Evolutionary conservation across 2,888 invertebrate species (phyloP).

Genomic region (Acrocyrtus sp.): DNA sequence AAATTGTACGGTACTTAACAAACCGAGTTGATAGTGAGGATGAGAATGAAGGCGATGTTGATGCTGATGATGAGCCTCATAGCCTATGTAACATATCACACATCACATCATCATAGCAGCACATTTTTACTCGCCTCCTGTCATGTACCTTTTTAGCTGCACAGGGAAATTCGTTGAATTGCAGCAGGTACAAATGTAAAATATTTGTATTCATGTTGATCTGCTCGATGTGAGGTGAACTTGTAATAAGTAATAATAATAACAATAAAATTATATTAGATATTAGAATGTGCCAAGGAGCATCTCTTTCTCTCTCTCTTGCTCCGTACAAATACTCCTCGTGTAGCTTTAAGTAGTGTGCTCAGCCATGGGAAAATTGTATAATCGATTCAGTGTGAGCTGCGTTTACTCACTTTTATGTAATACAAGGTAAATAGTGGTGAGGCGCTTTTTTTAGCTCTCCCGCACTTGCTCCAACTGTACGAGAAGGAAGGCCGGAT

Average conservation of each 20-base stretch:
- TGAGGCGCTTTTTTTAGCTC: too few species aligned
- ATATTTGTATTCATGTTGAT: constrained; percentile 47
- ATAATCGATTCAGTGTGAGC: constrained; percentile 26
- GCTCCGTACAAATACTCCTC: constrained; percentile 2
- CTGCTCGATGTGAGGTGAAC: constrained; percentile 48
- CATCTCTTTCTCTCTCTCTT: neutral
- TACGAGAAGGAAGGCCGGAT: constrained; percentile 34
- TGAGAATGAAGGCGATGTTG: neutral
- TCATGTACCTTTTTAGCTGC: neutral
- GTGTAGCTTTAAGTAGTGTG: constrained; percentile 24
- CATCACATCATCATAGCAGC: neutral
- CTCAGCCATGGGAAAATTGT: constrained; percentile 52
- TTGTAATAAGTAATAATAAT: constrained; percentile 50
- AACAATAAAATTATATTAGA: constrained; percentile 35
- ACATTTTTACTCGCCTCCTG: neutral
- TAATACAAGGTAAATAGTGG: neutral
- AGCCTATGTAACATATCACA: neutral
- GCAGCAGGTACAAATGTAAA: constrained; percentile 29
- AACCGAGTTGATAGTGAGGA: too few species aligned
- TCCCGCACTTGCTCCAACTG: too few species aligned
- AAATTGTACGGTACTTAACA: neutral
- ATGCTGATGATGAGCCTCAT: neutral
- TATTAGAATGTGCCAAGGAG: constrained; percentile 40
- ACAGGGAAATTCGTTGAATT: constrained; percentile 24
- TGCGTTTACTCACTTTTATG: neutral